phyloP scores from a whole-genome alignment of 2,797 vertebrate species.

The Trachurus trachurus region DNA sequence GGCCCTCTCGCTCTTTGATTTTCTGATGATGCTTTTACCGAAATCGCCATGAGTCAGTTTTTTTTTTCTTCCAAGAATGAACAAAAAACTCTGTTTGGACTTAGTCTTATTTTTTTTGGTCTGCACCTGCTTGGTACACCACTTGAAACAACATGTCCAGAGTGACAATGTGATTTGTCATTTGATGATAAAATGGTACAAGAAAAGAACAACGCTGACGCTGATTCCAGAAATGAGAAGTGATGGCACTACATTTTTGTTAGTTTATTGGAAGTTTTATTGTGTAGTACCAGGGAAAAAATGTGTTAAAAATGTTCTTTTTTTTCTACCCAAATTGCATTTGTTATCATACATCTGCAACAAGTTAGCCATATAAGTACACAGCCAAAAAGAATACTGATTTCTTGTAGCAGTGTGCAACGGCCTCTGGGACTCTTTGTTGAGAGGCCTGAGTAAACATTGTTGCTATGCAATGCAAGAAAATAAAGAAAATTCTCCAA shows the following conservation, averaged over 20 bases:
- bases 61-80: slow-evolving; percentile 15
- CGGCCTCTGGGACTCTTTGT: slow-evolving; percentile 40
- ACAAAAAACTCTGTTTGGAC: slow-evolving; percentile 43
- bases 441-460: slow-evolving; percentile 61
- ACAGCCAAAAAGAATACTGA: slow-evolving; percentile 43
- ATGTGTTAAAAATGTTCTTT: slow-evolving; percentile 37
- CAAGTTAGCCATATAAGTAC: slow-evolving; percentile 53
- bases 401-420: slow-evolving; percentile 13
- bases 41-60: slow-evolving; percentile 66
- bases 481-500: slow-evolving; percentile 32
- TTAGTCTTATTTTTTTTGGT: slow-evolving; percentile 25
- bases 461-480: slow-evolving; percentile 62
- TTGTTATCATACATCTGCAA: slow-evolving; percentile 72
- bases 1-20: slow-evolving; percentile 28
- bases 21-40: slow-evolving; percentile 45
- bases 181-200: slow-evolving; percentile 25
- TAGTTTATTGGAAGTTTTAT: slow-evolving; percentile 43
- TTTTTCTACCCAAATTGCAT: slow-evolving; percentile 30
- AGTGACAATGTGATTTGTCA: slow-evolving; percentile 8
- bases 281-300: slow-evolving; percentile 31
- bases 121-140: slow-evolving; percentile 26
- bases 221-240: slow-evolving; percentile 25
- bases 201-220: slow-evolving; percentile 4
- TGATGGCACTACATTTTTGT: neutral
- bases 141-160: slow-evolving; percentile 9